Evolutionary conservation across 1,140 invertebrate genomes (phyloP).

Genomic region (Drosophila bocki): DNA sequence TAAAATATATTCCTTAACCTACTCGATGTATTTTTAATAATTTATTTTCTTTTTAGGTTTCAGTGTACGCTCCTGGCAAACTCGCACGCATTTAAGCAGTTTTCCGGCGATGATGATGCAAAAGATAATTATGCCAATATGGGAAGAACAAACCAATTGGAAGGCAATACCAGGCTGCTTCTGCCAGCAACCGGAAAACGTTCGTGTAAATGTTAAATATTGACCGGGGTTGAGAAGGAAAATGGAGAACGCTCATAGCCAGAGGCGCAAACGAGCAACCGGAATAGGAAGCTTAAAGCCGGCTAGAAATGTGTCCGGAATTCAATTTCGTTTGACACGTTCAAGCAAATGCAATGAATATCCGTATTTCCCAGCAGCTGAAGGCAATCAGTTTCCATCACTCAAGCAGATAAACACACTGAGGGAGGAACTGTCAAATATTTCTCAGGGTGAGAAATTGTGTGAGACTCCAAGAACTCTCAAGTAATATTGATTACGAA

Average conservation of each 20-base stretch:
- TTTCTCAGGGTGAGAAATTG: constrained; percentile 14
- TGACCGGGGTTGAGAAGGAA: constrained; percentile 17
- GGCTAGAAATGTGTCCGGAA: constrained; percentile 44
- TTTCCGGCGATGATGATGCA: constrained; percentile 26
- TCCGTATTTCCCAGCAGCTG: constrained; percentile 8
- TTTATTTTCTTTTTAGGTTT: not conserved
- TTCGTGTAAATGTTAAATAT: constrained; percentile 53
- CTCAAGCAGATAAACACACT: constrained; percentile 24
- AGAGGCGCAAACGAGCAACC: not conserved
- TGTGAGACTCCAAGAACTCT: not conserved
- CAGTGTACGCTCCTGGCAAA: constrained; percentile 3
- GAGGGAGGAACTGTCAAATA: constrained; percentile 1
- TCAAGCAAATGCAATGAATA: constrained; percentile 40
- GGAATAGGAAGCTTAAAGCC: constrained; percentile 6
- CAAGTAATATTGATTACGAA: constrained; percentile 3
- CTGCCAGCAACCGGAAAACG: constrained; percentile 17
- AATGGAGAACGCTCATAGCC: not conserved
- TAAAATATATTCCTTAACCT: not conserved
- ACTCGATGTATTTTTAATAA: no score
- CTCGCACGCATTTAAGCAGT: constrained; percentile 40
- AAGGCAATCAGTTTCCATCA: constrained; percentile 45
- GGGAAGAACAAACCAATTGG: constrained; percentile 21
- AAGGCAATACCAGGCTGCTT: not conserved
- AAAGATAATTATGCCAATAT: constrained; percentile 52
- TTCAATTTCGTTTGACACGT: constrained; percentile 56